Evolutionary conservation across 2,797 vertebrate species (phyloP).

Genomic region (Chaenodraco wilsoni): DNA sequence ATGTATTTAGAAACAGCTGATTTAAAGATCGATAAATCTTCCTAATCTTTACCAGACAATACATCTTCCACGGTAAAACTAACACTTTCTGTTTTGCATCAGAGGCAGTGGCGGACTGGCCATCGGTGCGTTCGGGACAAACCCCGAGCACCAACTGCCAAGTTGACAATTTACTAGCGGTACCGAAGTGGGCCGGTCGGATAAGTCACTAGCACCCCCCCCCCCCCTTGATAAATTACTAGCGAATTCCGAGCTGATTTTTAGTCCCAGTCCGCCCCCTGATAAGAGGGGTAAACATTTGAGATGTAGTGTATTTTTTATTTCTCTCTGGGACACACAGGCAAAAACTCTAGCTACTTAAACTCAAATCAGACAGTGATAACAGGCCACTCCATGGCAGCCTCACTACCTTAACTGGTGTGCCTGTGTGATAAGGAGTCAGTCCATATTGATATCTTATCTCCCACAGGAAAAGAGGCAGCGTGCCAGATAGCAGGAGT

Average conservation of each 20-base stretch:
- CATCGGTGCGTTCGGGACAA: no score
- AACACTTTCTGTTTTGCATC: no score
- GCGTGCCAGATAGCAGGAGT: constrained; percentile 38
- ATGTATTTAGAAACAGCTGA: constrained; percentile 13
- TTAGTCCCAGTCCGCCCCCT: not conserved
- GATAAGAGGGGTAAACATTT: constrained; percentile 5
- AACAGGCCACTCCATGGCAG: constrained; percentile 59
- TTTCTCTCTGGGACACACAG: not conserved
- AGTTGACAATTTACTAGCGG: no score
- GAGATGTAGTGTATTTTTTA: not conserved
- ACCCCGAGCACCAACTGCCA: no score
- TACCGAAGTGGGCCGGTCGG: no score
- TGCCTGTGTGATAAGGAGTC: constrained; percentile 50
- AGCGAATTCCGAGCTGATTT: no score
- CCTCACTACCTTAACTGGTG: constrained; percentile 46
- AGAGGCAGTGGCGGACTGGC: no score
- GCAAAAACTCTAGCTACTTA: constrained; percentile 30
- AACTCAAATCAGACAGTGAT: constrained; percentile 64
- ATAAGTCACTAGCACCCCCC: no score
- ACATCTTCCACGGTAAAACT: no score
- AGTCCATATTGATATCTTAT: constrained; percentile 60
- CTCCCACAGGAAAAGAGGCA: constrained; percentile 59
- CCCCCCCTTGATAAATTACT: no score
- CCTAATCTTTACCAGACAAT: not conserved
- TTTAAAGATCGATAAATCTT: constrained; percentile 6